Base-by-base conservation (phyloP, 2,113 vertebrate species). In the Orientallactaga bullata region DNA sequence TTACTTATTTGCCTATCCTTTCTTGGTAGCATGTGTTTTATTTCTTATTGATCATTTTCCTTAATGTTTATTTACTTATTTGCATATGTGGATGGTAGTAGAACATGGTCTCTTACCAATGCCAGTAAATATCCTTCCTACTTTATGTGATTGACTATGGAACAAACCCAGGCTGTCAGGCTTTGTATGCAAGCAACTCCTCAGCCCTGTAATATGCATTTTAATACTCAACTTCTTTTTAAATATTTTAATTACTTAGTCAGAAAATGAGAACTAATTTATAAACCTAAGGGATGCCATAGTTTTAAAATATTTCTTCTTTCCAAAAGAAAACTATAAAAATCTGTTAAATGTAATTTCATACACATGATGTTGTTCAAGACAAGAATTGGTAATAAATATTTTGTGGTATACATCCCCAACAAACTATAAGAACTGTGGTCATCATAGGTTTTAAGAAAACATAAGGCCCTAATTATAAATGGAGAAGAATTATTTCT, bases 191-290 rank as follows among this genome's bases (percentile, higher is more conserved):
- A 55, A 55, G 15, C 55, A 55, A 7, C 55, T 55, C 55, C 10
- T 55, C 55, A 55, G 55, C 55, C 15, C 20, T 88, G 6, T 11
- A 60, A 47, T 23, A 30, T 88, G 26, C 71, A 28, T 68, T 86
- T 92, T 90, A 94, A 94, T 42, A 83, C 1, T 51, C 66, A 39
- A 69, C 35, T 85, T 88, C n/a, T 39, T 60, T 7, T 82, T 93
- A 90, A 78, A 74, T 51, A 74, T 78, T 23, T 37, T 47, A 21
- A 58, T 66, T 20, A 51, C 12, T 90, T 91, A 69, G 15, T 58
- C 13, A 5, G 72, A 84, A 88, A n/a, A 63, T 30, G 30, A 85
- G 51, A 65, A 2, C 63, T 28, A 61, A 47, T 47, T 76, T 47
- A 58, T 39, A 84, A 92, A 76, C 4, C 26, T 87, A 81, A 20